Percentiles rank a stretch among this genome's conserved stretches.
phyloP scores from a whole-genome alignment of 2,797 vertebrate genomes.

The Pseudochirops corinnae region DNA sequence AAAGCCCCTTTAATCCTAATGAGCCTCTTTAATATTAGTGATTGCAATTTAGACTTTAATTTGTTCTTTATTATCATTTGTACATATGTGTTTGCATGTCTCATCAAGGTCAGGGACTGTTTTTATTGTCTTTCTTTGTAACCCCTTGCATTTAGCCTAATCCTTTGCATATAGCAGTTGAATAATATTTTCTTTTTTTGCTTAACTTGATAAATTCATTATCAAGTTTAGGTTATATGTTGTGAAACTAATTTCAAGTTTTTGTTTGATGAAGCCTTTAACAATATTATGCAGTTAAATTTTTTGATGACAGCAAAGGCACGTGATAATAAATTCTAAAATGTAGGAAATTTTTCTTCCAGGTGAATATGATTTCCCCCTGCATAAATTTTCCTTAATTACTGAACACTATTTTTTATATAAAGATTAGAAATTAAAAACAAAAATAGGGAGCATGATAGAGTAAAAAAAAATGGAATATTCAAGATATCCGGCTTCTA shows the following conservation, averaged over 20 bases:
- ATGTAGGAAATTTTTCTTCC: neutral
- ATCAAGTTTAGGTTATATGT: neutral
- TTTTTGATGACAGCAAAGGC: neutral
- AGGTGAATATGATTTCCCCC: neutral
- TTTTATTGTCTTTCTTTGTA: neutral
- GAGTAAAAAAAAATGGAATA: neutral
- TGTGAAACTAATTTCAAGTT: neutral
- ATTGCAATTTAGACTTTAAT: neutral
- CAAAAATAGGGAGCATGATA: neutral
- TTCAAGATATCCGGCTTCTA: neutral
- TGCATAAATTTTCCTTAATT: neutral
- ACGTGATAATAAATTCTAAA: neutral
- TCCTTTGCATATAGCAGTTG: neutral
- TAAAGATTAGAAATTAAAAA: neutral
- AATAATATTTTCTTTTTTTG: neutral
- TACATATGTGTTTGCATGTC: neutral
- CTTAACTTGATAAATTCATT: neutral
- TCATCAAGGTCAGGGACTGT: neutral
- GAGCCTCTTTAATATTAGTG: neutral
- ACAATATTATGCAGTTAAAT: neutral
- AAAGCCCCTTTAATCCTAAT: neutral
- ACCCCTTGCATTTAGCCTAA: neutral
- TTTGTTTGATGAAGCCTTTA: neutral
- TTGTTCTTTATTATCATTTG: neutral
- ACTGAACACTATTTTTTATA: neutral